phyloP scores from a whole-genome alignment of 2,888 invertebrate species.

The Lycia hirtaria region DNA sequence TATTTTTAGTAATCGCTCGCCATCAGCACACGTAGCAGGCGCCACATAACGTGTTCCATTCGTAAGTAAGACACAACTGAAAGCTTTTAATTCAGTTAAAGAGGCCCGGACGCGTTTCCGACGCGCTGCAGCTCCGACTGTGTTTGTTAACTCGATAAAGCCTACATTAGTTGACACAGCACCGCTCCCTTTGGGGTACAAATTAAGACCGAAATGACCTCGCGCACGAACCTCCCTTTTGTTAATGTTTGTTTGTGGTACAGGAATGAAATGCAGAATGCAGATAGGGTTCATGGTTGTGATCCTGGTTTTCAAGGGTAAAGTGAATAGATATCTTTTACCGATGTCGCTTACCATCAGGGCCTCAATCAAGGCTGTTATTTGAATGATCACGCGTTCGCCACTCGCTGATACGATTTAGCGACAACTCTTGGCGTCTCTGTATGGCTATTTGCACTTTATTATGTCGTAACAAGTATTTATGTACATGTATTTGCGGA shows the following conservation, averaged over 20 bases:
- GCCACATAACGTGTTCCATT: constrained; percentile 56
- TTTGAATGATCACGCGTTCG: too few species aligned
- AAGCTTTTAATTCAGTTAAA: constrained; percentile 80
- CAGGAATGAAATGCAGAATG: neutral
- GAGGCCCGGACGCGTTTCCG: constrained; percentile 51
- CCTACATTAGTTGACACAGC: constrained; percentile 31
- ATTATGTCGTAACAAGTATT: too few species aligned
- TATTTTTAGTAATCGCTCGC: constrained; percentile 10
- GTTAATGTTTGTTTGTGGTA: neutral
- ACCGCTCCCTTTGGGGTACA: constrained; percentile 15
- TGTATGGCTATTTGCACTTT: too few species aligned
- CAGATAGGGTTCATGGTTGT: too few species aligned
- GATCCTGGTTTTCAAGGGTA: too few species aligned
- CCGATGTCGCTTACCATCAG: too few species aligned
- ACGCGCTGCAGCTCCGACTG: constrained; percentile 30
- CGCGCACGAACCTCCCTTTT: constrained; percentile 16
- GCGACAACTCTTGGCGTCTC: too few species aligned
- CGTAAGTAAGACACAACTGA: constrained; percentile 73
- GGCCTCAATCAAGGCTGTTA: too few species aligned
- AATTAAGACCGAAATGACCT: constrained; percentile 20
- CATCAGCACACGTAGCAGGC: constrained; percentile 49
- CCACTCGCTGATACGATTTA: too few species aligned
- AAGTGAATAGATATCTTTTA: too few species aligned
- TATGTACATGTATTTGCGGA: too few species aligned
- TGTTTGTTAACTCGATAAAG: constrained; percentile 31